Evolutionary conservation across 1,140 invertebrate genomes (phyloP).

Genomic region (Heliconius hewitsoni): DNA sequence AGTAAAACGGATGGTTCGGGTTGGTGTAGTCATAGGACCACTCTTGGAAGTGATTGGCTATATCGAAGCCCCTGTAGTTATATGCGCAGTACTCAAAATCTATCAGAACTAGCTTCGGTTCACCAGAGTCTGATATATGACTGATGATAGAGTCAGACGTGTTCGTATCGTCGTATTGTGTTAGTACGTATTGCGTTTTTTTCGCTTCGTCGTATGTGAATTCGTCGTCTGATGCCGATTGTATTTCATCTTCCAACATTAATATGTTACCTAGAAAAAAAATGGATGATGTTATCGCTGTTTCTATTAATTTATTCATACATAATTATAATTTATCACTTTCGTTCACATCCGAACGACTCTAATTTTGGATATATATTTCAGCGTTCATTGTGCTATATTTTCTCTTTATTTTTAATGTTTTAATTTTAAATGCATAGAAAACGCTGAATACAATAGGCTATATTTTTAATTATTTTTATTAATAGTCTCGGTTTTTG

Average conservation of each 20-base stretch:
- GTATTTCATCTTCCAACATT: conserved; percentile 76
- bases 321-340: too few species aligned
- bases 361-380: too few species aligned
- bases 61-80: conserved; percentile 96
- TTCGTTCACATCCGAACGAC: too few species aligned
- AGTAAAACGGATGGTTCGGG: conserved; percentile 89
- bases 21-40: conserved; percentile 96
- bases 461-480: too few species aligned
- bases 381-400: too few species aligned
- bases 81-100: conserved; percentile 98
- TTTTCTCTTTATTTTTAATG: too few species aligned
- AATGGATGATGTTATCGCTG: too few species aligned
- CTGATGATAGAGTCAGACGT: conserved; percentile 66
- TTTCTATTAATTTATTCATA: too few species aligned
- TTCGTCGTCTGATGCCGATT: conserved; percentile 52
- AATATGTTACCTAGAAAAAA: conserved; percentile 80
- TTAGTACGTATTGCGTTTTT: conserved; percentile 39
- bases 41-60: conserved; percentile 98
- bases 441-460: too few species aligned
- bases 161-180: conserved; percentile 60
- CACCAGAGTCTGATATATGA: conserved; percentile 77
- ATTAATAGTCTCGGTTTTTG: too few species aligned
- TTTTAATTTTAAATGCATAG: too few species aligned
- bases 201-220: conserved; percentile 45
- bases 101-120: conserved; percentile 89